Evolutionary conservation across 2,888 invertebrate genomes (phyloP).

Genomic region (Cepaea hortensis): DNA sequence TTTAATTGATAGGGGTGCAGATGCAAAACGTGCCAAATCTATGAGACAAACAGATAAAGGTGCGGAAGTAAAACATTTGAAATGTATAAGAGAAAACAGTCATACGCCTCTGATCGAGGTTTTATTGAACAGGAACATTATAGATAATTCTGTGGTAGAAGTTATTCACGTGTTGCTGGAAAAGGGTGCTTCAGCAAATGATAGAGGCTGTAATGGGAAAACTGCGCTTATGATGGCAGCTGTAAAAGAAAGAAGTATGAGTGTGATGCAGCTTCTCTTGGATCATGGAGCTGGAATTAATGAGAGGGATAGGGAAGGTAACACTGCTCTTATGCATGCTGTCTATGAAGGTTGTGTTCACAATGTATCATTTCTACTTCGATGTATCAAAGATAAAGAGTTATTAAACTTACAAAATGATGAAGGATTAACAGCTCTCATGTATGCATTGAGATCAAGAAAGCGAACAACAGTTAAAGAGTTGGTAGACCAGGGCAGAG

Average conservation of each 20-base stretch:
- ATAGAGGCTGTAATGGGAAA: background rate
- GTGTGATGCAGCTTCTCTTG: background rate
- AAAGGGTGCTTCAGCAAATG: background rate
- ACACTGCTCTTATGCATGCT: background rate
- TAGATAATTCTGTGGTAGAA: background rate
- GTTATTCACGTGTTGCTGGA: slow-evolving; percentile 5
- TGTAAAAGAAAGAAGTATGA: background rate
- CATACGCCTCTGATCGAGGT: no score
- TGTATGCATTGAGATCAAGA: background rate
- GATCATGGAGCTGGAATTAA: background rate
- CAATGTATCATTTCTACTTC: background rate
- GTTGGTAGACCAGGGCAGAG: background rate
- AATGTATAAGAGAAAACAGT: no score
- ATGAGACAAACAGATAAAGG: no score
- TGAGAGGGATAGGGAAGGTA: background rate
- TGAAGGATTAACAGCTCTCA: background rate
- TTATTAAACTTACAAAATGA: background rate
- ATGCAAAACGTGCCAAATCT: no score
- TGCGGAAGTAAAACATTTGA: no score
- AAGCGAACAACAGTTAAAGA: background rate
- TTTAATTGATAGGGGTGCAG: no score
- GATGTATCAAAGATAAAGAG: background rate
- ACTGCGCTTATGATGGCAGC: slow-evolving; percentile 8
- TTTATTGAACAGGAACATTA: no score
- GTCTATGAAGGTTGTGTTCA: background rate